Conservation (phyloP, 2,797 vertebrate species). For the Lateolabrax maculatus region DNA sequence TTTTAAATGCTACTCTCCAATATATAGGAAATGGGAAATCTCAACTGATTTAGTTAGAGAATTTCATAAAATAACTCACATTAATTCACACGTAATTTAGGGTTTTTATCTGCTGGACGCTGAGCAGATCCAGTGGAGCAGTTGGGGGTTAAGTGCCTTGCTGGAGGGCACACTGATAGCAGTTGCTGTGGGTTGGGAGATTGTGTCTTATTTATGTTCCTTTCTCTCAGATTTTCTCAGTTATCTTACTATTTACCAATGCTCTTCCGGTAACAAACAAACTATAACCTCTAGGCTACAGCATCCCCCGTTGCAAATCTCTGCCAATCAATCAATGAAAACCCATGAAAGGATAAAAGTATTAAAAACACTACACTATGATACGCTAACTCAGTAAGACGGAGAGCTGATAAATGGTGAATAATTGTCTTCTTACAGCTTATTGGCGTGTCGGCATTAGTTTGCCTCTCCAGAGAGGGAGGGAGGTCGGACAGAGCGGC, state of each 20-base stretch:
- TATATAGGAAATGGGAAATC: not conserved
- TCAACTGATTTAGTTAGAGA: not conserved
- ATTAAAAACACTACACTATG: conserved; percentile 31
- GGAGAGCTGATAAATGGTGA: conserved; percentile 75
- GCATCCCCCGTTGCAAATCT: conserved; percentile 17
- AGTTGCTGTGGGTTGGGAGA: conserved; percentile 25
- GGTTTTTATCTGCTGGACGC: conserved; percentile 30
- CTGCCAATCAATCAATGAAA: conserved; percentile 34
- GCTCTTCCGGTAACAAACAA: conserved; percentile 24
- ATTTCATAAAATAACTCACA: not conserved
- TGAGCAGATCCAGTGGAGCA: conserved; percentile 30
- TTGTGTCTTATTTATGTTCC: conserved; percentile 39
- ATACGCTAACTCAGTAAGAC: conserved; percentile 44
- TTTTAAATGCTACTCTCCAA: not conserved
- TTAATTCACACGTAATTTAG: conserved; percentile 36
- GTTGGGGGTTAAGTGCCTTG: conserved; percentile 50
- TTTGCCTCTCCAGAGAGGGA: conserved; percentile 74
- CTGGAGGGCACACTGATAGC: conserved; percentile 45
- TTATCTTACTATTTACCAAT: conserved; percentile 32
- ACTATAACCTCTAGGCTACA: conserved; percentile 31
- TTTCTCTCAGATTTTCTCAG: conserved; percentile 2
- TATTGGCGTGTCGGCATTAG: conserved; percentile 75
- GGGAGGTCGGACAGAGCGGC: conserved; percentile 72
- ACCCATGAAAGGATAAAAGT: conserved; percentile 28
- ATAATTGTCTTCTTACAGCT: conserved; percentile 79